Conservation (phyloP, 92 coral and sea anemone genomes). For the Pocillopora meandrina region DNA sequence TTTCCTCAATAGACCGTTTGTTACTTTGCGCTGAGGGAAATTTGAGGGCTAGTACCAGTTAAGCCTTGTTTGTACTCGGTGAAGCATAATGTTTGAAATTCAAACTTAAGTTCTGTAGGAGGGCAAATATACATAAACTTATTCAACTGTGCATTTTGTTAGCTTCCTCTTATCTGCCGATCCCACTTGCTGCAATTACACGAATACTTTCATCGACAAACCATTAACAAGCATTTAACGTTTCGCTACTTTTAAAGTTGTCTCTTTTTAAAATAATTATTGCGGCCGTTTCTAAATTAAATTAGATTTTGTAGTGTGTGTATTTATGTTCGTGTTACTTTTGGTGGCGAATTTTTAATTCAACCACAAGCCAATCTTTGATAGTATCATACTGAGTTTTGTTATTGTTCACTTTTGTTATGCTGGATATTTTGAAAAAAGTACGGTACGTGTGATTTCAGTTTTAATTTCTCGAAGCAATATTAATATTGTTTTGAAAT, state of each 20-base stretch:
- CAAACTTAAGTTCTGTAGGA: not conserved
- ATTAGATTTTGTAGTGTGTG: not conserved
- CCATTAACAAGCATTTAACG: not conserved
- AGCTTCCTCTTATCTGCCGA: not conserved
- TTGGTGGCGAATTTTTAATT: not conserved
- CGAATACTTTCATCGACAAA: not conserved
- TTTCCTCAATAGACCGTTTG: not conserved
- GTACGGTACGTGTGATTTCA: not conserved
- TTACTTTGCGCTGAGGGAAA: not conserved
- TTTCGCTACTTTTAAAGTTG: not conserved
- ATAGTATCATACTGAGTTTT: not conserved
- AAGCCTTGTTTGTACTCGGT: conserved; percentile 7
- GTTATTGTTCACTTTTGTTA: not conserved
- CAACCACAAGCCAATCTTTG: not conserved
- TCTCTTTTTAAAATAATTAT: not conserved
- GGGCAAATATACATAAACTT: conserved; percentile 10
- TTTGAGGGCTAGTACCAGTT: not conserved
- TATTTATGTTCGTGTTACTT: not conserved
- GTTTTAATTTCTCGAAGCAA: not conserved
- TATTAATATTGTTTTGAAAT: too few species aligned
- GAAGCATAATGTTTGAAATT: not conserved
- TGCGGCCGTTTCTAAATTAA: not conserved
- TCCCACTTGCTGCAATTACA: not conserved
- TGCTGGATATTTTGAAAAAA: not conserved
- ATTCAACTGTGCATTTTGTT: conserved; percentile 20